Conservation (phyloP, 1,140 invertebrate species). For the Drosophila triauraria region DNA sequence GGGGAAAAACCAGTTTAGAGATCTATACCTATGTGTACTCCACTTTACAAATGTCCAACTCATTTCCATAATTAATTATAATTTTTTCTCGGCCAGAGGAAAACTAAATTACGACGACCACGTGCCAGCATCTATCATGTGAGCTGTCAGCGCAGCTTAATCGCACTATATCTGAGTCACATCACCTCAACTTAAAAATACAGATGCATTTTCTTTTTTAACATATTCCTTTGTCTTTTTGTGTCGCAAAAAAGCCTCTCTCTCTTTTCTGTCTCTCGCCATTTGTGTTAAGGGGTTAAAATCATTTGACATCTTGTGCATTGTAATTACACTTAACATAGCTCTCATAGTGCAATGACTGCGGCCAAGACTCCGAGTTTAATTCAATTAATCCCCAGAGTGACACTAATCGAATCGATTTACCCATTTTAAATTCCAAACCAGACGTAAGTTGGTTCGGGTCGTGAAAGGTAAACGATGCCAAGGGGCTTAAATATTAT, state of each 20-base stretch:
- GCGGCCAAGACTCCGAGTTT: constrained; percentile 33
- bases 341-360: constrained; percentile 43
- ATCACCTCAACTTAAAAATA: constrained; percentile 21
- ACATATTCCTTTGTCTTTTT: constrained; percentile 41
- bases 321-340: constrained; percentile 63
- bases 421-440: constrained; percentile 28
- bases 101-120: constrained; percentile 49
- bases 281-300: constrained; percentile 73
- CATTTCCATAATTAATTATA: constrained; percentile 51
- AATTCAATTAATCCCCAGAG: constrained; percentile 60
- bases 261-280: constrained; percentile 22
- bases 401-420: constrained; percentile 54
- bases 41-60: constrained; percentile 41
- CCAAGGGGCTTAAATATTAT: constrained; percentile 27
- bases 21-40: constrained; percentile 11
- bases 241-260: constrained; percentile 54
- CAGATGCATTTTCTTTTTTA: constrained; percentile 28
- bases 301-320: constrained; percentile 71
- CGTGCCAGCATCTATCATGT: constrained; percentile 43
- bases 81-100: constrained; percentile 33
- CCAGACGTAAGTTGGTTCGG: constrained; percentile 9
- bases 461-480: constrained; percentile 39
- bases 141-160: constrained; percentile 33
- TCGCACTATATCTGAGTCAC: constrained; percentile 42
- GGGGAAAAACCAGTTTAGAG: constrained; percentile 19